A percentile compares a stretch with the other conserved stretches of the same genome.
Evolutionary conservation across 2,888 invertebrate genomes (phyloP).

Genomic region (Mechanitis mazaeus): DNA sequence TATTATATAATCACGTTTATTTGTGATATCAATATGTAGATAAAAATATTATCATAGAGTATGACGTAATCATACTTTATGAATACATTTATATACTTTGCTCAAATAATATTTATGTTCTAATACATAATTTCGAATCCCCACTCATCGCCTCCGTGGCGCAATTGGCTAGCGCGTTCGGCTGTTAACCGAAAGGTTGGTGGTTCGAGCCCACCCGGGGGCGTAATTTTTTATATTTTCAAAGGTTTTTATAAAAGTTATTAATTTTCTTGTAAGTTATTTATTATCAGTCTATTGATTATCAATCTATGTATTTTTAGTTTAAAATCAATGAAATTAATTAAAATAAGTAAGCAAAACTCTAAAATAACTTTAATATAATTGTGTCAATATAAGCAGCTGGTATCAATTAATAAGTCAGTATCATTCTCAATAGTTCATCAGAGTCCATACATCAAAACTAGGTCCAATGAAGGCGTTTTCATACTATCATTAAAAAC

Average conservation of each 20-base stretch:
- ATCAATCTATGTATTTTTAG: no score
- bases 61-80: no score
- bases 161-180: slow-evolving; percentile 98
- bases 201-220: slow-evolving; percentile 98
- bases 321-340: no score
- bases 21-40: no score
- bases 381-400: slow-evolving; percentile 7
- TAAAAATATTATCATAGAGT: no score
- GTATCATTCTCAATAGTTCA: slow-evolving; percentile 52
- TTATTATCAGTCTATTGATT: neutral
- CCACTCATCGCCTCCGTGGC: slow-evolving; percentile 83
- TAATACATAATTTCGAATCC: neutral
- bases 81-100: no score
- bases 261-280: neutral
- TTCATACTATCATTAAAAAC: slow-evolving; percentile 7
- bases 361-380: no score
- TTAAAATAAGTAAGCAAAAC: no score
- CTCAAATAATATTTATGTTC: neutral
- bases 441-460: slow-evolving; percentile 43
- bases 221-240: slow-evolving; percentile 60
- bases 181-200: slow-evolving; percentile 99
- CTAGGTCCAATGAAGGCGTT: slow-evolving; percentile 35
- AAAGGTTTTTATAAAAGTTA: no score
- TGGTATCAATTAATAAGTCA: slow-evolving; percentile 23
- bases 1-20: no score